These are phyloP conservation scores for Nansenia antarctica DNA, from an alignment of 2,113 vertebrate species.

Conservation along the genomic window DNA sequence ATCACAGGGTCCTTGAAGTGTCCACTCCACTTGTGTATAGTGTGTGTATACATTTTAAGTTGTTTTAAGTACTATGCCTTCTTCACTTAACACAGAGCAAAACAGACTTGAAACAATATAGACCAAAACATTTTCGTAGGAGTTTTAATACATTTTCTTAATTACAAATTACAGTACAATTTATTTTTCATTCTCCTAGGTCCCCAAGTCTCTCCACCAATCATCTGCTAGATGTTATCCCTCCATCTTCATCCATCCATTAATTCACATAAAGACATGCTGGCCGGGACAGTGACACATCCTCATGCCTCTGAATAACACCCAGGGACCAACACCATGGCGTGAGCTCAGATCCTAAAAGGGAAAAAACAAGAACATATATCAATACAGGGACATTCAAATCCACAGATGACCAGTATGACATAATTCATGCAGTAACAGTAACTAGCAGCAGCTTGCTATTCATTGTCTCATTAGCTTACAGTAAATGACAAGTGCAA, in stretches of 20 bases:
- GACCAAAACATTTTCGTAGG: slow-evolving; percentile 7
- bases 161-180: slow-evolving; percentile 57
- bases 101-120: not conserved
- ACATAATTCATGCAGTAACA: too few species aligned
- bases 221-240: slow-evolving; percentile 39
- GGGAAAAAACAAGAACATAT: not conserved
- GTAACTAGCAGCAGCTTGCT: too few species aligned
- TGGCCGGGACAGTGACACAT: slow-evolving; percentile 23
- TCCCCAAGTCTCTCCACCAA: slow-evolving; percentile 14
- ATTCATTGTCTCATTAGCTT: too few species aligned
- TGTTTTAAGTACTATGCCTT: too few species aligned
- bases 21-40: not conserved
- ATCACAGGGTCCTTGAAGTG: not conserved
- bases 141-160: slow-evolving; percentile 56
- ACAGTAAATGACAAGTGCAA: too few species aligned
- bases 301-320: slow-evolving; percentile 23
- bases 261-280: not conserved
- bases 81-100: not conserved
- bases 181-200: slow-evolving; percentile 18
- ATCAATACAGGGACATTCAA: too few species aligned
- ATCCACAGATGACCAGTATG: too few species aligned
- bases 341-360: slow-evolving; percentile 50
- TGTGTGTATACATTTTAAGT: too few species aligned
- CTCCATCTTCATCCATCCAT: slow-evolving; percentile 11
- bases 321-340: slow-evolving; percentile 25